Base-by-base conservation (phyloP, 2,797 vertebrate species). In the Chiloscyllium punctatum region DNA sequence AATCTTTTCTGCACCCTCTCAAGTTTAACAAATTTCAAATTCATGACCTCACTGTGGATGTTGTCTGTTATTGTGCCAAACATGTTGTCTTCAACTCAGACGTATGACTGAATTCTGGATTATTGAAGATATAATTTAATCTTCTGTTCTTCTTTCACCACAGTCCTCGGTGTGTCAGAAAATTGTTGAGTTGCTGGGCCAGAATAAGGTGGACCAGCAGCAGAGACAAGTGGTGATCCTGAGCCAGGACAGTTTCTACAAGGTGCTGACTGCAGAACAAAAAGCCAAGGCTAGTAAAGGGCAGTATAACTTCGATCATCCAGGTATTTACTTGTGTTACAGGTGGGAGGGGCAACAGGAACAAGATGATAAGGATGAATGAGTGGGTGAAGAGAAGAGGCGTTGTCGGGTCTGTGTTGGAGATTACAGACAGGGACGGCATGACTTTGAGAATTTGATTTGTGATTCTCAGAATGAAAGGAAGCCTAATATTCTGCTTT, bases 241-340 rank as follows among this genome's bases (percentile, higher is more conserved):
- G 96, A 99, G 99, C 97, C 99, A 99, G 96, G 99, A 99, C 97
- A 99, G 99, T 97, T 99, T 99, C 98, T 99, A 99, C 97, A 98
- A 98, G 0, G 99, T 98, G 96, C 98, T 99, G 96, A 99, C 98
- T 15, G 97, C 98, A 0, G 99, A 99, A 96, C 99, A 99, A 98
- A 99, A 99, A 97, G 98, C 98, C 97, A 99, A 99, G 97, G 99
- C 98, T 0, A 96, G 97, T 25, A 99, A 99, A 97, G 99, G 99
- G 96, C 99, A 99, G 96, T 99, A 98, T 98, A 99, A 99, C 97
- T 99, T 99, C 96, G 99, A 99, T 97, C 99, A 99, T 97, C 99
- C 99, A 97, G 99, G 99, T 99, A 97, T 97, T 96, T 96, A 11
- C 48, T 4, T 5, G 25, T 15, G 16, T 62, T 33, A 11, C 30